Base-by-base conservation (phyloP, 2,797 vertebrate genomes). In the Botia almorhae region DNA sequence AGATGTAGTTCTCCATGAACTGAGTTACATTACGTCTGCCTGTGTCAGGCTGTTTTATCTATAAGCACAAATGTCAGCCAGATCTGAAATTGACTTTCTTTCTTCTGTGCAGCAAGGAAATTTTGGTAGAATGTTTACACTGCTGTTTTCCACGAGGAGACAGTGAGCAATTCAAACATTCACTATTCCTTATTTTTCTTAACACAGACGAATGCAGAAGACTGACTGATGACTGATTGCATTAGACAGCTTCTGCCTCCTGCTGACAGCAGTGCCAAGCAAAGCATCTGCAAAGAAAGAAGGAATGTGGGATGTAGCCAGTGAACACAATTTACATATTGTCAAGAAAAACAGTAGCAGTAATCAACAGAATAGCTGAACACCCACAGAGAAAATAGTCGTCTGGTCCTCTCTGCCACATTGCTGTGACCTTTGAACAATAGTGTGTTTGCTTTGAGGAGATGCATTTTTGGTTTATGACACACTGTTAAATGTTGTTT, bases 301-400 rank as follows among this genome's bases (percentile, higher is more conserved):
- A 33, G 12, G 12, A 13, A 78, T 60, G 61, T 23, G 43, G 17
- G 26, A 70, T 69, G 36, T n/a, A 48, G 23, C 23, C 8, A 65
- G 17, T 16, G 17, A 69, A 60, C 21, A 4, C 0, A 70, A 70
- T 78, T 51, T 23, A 68, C 67, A 78, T 78, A 53, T 39, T 70
- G 46, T 53, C 13, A 50, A 53, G 51, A 74, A 56, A 78, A 70
- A 78, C 56, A 13, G n/a, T n/a, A 78, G 65, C 46, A 11, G n/a
- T 39, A 63, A 78, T 78, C 67, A 63, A 23, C 55, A 26, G 26
- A 78, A 53, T 48, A 23, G 19, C 2, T 46, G 2, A 29, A 71
- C 26, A 5, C 67, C 55, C 2, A 46, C 16, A n/a, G 76, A 70
- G 51, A 55, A 8, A 29, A 39, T 48, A 56, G 3, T 21, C 7